Conservation (phyloP, 2,888 invertebrate species). For the Drosophila nigritarsus region DNA sequence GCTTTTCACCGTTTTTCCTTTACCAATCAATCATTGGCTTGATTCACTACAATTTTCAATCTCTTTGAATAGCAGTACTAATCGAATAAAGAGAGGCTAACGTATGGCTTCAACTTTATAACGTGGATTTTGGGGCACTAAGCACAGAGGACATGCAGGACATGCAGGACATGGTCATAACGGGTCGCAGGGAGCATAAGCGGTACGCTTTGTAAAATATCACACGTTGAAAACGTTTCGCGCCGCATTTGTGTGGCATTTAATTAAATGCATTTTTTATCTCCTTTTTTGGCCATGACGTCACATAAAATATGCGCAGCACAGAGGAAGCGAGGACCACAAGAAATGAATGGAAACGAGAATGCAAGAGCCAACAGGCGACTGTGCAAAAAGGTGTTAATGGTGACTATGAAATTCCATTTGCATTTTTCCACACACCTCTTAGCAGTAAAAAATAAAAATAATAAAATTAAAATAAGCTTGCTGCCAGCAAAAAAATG, state of each 20-base stretch:
- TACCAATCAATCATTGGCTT: background rate
- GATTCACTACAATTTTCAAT: background rate
- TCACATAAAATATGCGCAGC: constrained; percentile 71
- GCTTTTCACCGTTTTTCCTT: background rate
- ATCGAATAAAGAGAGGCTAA: constrained; percentile 3
- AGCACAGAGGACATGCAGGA: constrained; percentile 11
- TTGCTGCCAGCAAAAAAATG: constrained; percentile 37
- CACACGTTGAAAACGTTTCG: constrained; percentile 67
- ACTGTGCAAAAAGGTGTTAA: constrained; percentile 75
- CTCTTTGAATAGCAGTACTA: background rate
- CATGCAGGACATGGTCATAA: background rate
- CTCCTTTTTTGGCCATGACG: constrained; percentile 29
- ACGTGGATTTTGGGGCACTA: constrained; percentile 20
- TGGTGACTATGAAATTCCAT: constrained; percentile 81
- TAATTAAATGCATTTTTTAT: constrained; percentile 74
- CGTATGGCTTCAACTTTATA: background rate
- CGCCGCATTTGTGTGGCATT: constrained; percentile 77
- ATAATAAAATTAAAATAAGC: constrained; percentile 56
- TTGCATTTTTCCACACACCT: constrained; percentile 67
- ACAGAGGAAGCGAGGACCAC: constrained; percentile 28
- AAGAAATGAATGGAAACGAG: constrained; percentile 46
- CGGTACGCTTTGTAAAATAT: constrained; percentile 59
- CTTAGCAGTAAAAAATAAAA: constrained; percentile 39
- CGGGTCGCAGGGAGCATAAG: background rate
- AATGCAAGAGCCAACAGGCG: constrained; percentile 49